Conservation (phyloP, 2,888 invertebrate species). For the Melieria crassipennis region DNA sequence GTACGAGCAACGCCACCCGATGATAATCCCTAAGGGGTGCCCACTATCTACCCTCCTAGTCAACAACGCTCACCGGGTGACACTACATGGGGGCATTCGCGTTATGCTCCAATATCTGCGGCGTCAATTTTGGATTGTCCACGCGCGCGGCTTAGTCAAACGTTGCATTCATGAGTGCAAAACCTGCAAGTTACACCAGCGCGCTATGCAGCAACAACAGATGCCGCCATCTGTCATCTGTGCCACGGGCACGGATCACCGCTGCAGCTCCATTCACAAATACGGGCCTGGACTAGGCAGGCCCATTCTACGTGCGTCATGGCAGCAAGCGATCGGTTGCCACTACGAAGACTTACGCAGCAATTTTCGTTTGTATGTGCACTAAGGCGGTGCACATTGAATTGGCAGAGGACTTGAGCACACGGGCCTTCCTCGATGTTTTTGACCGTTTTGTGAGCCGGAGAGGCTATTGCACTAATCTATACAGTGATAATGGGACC, state of each 20-base stretch:
- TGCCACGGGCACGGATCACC: not conserved
- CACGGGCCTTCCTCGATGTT: constrained; percentile 23
- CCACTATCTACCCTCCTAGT: not conserved
- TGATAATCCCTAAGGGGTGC: not conserved
- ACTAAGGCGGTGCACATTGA: constrained; percentile 34
- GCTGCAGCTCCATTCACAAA: not conserved
- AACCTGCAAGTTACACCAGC: too few species aligned
- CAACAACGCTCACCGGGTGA: not conserved
- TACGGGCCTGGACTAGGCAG: not conserved
- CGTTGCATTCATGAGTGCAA: too few species aligned
- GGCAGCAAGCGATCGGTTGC: not conserved
- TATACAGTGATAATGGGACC: constrained; percentile 9
- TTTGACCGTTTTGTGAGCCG: constrained; percentile 20
- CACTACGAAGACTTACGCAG: constrained; percentile 5
- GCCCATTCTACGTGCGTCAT: constrained; percentile 2
- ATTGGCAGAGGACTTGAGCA: constrained; percentile 22
- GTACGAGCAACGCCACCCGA: too few species aligned
- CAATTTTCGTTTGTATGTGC: constrained; percentile 18
- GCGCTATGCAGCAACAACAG: too few species aligned
- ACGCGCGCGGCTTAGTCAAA: too few species aligned
- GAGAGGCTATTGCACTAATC: not conserved
- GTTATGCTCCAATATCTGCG: not conserved
- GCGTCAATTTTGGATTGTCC: not conserved
- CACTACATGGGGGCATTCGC: not conserved
- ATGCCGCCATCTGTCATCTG: too few species aligned